A percentile compares a stretch with the other conserved stretches of the same genome.
Evolutionary conservation across 2,888 invertebrate genomes (phyloP).

Genomic region (Drosophila anomalata): DNA sequence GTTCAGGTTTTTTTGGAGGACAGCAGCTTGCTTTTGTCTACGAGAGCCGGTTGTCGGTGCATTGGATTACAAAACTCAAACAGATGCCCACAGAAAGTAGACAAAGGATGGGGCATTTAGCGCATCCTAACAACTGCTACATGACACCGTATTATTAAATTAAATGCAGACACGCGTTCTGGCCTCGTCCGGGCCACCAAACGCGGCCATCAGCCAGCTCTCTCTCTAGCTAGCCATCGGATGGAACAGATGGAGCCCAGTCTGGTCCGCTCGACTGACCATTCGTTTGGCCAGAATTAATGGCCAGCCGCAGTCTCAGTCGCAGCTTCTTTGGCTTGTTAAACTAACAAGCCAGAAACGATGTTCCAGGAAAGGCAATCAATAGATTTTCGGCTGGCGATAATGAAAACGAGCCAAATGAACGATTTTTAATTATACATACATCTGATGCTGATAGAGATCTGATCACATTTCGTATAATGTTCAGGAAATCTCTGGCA

Average conservation of each 20-base stretch:
- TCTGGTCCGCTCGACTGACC: constrained; percentile 44
- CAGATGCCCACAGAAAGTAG: constrained; percentile 53
- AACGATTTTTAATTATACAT: constrained; percentile 73
- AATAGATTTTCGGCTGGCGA: constrained; percentile 60
- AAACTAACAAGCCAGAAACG: constrained; percentile 55
- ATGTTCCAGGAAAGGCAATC: constrained; percentile 65
- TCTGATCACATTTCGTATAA: constrained; percentile 62
- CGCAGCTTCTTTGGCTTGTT: constrained; percentile 48
- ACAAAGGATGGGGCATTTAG: constrained; percentile 66
- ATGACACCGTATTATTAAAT: constrained; percentile 78
- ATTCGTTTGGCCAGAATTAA: constrained; percentile 64
- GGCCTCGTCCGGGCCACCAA: constrained; percentile 50
- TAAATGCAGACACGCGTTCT: constrained; percentile 73
- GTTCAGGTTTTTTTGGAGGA: constrained; percentile 14
- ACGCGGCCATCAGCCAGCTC: constrained; percentile 35
- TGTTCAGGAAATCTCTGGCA: constrained; percentile 50
- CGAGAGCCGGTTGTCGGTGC: constrained; percentile 37
- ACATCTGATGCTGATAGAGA: constrained; percentile 48
- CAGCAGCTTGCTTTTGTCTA: constrained; percentile 25
- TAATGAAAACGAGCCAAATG: constrained; percentile 51
- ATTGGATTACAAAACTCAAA: constrained; percentile 70
- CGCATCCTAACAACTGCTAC: constrained; percentile 77
- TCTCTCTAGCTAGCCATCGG: constrained; percentile 43
- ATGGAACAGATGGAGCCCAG: constrained; percentile 61
- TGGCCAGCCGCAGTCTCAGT: constrained; percentile 35